Evolutionary conservation across 2,113 vertebrate genomes (phyloP).

Genomic region (Cavia aperea): DNA sequence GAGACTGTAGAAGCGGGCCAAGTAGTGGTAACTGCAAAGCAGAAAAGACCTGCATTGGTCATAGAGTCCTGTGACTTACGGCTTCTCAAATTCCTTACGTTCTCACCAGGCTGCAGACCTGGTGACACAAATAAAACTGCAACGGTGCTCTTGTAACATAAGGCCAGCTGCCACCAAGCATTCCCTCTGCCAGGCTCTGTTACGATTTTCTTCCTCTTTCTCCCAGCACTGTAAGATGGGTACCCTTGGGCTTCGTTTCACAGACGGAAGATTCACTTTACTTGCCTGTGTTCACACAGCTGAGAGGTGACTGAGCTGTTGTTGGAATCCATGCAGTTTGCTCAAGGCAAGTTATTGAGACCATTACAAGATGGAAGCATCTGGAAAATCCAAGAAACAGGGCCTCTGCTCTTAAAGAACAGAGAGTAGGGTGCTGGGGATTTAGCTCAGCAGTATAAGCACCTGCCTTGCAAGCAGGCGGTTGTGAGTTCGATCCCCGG

Average conservation of each 20-base stretch:
- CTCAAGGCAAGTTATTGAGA: background rate
- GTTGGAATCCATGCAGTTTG: background rate
- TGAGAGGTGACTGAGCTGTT: background rate
- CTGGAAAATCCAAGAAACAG: background rate
- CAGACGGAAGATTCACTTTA: background rate
- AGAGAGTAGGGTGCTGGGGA: background rate
- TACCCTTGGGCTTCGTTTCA: background rate
- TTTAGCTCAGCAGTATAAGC: too few species aligned
- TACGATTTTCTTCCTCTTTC: background rate
- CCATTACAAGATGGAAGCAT: background rate
- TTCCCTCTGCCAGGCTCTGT: background rate
- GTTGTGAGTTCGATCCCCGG: too few species aligned
- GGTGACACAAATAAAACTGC: background rate
- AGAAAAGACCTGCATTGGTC: background rate
- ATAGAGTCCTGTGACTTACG: background rate
- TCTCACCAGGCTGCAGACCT: background rate
- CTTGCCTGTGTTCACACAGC: background rate
- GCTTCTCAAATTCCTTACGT: background rate
- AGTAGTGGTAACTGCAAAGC: background rate
- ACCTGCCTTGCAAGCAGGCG: too few species aligned
- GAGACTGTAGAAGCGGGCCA: background rate
- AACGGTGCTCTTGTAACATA: background rate
- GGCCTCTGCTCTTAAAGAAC: background rate
- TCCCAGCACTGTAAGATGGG: background rate
- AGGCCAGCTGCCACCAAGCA: background rate